Evolutionary conservation across 1,140 invertebrate genomes (phyloP).

Genomic region (Daktulosphaira vitifoliae): DNA sequence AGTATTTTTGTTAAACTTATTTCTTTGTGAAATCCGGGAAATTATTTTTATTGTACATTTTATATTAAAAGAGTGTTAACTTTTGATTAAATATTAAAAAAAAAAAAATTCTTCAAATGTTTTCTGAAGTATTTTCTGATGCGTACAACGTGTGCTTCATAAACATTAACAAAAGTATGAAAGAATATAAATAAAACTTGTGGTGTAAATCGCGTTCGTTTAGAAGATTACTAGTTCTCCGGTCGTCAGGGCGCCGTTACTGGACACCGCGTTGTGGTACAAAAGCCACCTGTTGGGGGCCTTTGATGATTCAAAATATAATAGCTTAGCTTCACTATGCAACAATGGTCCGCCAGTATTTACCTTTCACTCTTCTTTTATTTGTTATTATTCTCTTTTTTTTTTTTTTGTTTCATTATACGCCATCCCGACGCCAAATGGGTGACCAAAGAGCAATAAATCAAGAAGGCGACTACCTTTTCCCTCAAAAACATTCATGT

Average conservation of each 20-base stretch:
- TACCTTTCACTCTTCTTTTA: neutral
- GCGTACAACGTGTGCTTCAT: too few relatives aligned
- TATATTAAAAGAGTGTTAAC: too few relatives aligned
- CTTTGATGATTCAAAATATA: slow-evolving; percentile 1
- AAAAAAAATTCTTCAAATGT: too few relatives aligned
- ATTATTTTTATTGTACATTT: too few relatives aligned
- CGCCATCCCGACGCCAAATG: slow-evolving; percentile 4
- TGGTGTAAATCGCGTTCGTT: too few relatives aligned
- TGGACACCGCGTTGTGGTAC: neutral
- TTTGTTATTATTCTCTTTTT: slow-evolving; percentile 5
- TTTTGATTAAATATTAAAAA: too few relatives aligned
- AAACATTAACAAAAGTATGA: too few relatives aligned
- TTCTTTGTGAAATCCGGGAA: too few relatives aligned
- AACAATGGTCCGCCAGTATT: neutral
- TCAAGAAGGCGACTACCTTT: slow-evolving; percentile 12
- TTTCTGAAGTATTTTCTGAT: too few relatives aligned
- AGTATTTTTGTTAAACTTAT: too few relatives aligned
- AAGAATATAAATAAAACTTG: too few relatives aligned
- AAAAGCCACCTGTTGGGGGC: slow-evolving; percentile 17
- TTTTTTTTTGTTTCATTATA: neutral
- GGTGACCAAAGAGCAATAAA: slow-evolving; percentile 16
- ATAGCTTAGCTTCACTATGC: slow-evolving; percentile 5
- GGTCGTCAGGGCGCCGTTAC: neutral
- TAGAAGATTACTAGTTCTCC: too few relatives aligned
- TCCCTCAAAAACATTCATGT: neutral